Evolutionary conservation across 2,113 vertebrate genomes (phyloP).

Genomic region (Epinephelus cyanopodus): DNA sequence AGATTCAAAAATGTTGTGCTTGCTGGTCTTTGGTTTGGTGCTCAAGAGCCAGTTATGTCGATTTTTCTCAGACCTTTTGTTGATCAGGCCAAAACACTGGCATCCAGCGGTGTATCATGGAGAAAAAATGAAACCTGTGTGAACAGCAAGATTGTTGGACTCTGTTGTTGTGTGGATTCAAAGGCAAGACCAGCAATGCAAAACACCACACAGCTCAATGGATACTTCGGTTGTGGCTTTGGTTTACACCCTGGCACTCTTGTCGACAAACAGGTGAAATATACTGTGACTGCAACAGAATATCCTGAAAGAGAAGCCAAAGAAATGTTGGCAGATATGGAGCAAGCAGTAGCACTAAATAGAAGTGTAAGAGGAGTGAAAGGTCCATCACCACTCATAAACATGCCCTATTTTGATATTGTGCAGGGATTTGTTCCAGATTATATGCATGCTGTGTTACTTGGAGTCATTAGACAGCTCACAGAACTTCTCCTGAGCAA

Average conservation of each 20-base stretch:
- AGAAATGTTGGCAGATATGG: background rate
- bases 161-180: constrained; percentile 2
- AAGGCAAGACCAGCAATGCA: background rate
- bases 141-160: background rate
- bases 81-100: background rate
- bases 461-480: background rate
- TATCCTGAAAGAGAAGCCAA: background rate
- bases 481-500: background rate
- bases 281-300: background rate
- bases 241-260: background rate
- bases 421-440: background rate
- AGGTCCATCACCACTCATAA: constrained; percentile 4
- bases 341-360: background rate
- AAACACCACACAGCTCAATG: constrained; percentile 4
- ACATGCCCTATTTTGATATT: background rate
- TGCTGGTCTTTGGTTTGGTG: background rate
- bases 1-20: background rate
- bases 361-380: background rate
- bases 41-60: background rate
- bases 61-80: constrained; percentile 7
- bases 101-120: background rate
- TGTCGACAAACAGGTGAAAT: background rate
- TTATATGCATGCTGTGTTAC: constrained; percentile 2
- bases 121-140: background rate
- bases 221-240: constrained; percentile 1